Base-by-base conservation (phyloP, 64 coral and sea anemone genomes). In the Orbicella faveolata region DNA sequence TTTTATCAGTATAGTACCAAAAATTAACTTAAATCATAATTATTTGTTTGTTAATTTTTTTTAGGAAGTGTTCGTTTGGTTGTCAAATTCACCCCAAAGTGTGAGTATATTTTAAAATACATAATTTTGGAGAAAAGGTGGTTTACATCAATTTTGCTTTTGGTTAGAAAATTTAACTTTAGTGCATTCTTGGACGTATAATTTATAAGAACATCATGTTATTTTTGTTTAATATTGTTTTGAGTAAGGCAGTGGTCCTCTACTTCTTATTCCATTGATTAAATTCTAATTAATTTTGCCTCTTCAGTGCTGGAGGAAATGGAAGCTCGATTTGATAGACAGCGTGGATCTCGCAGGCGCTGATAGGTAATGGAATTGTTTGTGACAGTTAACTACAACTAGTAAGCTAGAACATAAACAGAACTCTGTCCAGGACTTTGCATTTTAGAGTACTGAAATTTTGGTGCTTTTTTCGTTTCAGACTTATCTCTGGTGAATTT, bases 1-100 rank as follows among this genome's bases (percentile, higher is more conserved):
- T 4, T 57, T 57, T 57, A 11, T 57, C 7, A 57, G 54, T 9
- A 11, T 57, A 57, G 54, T 14, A 14, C 54, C 13, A 11, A 57
- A 57, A 4, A 57, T 10, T 57, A 11, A 11, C 54, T 14, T 57
- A 53, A 53, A 53, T 10, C 23, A 52, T 51, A 51, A 36, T 55
- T 34, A 54, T 77, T 63, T 77, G 2, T 62, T 75, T 62, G 11
- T 75, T 37, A 36, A n/a, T 75, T 83, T 65, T 15, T 84, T 88
- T 52, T 80, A 98, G 96, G 96, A 90, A 93, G 87, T 92, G 96
- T 98, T 63, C 90, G 96, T 41, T 77, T 98, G 70, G 96, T 98
- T n/a, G 96, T 98, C 20, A 98, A 98, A 61, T 98, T 83, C 89
- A 98, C 96, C 52, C 96, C 96, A 93, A 98, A 98, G 70, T 90